Evolutionary conservation across 2,888 invertebrate genomes (phyloP).

Genomic region (Hyppa rectilinea): DNA sequence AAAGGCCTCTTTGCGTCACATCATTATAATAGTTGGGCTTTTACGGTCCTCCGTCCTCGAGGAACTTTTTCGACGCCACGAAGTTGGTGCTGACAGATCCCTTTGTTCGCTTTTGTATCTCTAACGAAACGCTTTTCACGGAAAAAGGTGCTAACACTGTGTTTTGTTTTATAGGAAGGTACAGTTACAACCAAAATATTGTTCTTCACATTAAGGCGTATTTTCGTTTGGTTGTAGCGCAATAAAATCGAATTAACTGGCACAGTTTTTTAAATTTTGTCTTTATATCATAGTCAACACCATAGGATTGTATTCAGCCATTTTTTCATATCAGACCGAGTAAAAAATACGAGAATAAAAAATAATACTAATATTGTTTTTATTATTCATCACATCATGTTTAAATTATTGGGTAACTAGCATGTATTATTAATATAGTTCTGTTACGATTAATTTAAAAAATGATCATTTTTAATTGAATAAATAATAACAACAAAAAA

Average conservation of each 20-base stretch:
- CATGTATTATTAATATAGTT: background rate
- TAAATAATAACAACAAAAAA: background rate
- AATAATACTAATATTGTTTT: no score
- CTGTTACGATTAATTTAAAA: background rate
- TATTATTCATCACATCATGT: background rate
- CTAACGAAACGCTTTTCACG: conserved; percentile 68
- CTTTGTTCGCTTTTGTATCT: conserved; percentile 66
- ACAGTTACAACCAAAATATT: no score
- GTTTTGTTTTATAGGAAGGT: conserved; percentile 18
- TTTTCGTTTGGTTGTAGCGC: no score
- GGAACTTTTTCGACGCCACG: conserved; percentile 74
- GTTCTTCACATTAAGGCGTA: no score
- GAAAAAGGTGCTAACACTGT: conserved; percentile 28
- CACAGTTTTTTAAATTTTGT: no score
- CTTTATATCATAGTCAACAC: no score
- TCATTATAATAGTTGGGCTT: conserved; percentile 77
- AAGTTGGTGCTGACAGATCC: conserved; percentile 71
- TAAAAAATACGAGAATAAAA: no score
- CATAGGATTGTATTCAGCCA: no score
- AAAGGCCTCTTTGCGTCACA: conserved; percentile 73
- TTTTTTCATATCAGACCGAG: no score
- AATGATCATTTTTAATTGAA: background rate
- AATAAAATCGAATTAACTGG: no score
- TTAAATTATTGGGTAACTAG: no score
- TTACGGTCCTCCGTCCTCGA: conserved; percentile 69